phyloP scores from a whole-genome alignment of 1,140 invertebrate species.

The Pararge aegeria region DNA sequence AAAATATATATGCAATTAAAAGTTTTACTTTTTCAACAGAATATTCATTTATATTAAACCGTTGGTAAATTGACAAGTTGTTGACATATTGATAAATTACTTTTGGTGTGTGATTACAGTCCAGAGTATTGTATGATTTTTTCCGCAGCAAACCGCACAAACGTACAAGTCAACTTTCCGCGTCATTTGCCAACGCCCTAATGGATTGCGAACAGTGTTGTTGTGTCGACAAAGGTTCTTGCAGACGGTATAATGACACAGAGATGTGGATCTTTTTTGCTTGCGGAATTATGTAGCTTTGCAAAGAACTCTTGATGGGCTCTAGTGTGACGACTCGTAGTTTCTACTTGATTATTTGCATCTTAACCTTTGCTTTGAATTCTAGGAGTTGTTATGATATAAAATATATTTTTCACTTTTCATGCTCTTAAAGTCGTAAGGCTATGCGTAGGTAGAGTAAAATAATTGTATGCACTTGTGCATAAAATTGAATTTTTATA shows the following conservation, averaged over 20 bases:
- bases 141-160: conserved; percentile 36
- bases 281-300: conserved; percentile 40
- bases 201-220: conserved; percentile 66
- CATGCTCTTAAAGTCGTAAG: no score
- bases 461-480: no score
- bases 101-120: neutral
- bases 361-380: conserved; percentile 2
- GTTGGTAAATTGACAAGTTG: no score
- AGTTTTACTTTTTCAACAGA: no score
- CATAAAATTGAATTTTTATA: no score
- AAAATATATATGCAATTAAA: no score
- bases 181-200: conserved; percentile 67
- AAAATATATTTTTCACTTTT: no score
- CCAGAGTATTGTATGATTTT: conserved; percentile 46
- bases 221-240: conserved; percentile 65
- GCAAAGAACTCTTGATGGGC: conserved; percentile 20
- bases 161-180: conserved; percentile 65
- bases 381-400: neutral
- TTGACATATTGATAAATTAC: neutral
- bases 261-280: conserved; percentile 51
- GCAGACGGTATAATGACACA: conserved; percentile 59
- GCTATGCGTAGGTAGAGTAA: no score
- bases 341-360: conserved; percentile 33
- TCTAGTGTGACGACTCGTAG: conserved; percentile 27
- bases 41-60: conserved; percentile 45